Percentiles rank a stretch among this genome's conserved stretches.
phyloP scores from a whole-genome alignment of 2,797 vertebrate species.

The Lophura swinhoii region DNA sequence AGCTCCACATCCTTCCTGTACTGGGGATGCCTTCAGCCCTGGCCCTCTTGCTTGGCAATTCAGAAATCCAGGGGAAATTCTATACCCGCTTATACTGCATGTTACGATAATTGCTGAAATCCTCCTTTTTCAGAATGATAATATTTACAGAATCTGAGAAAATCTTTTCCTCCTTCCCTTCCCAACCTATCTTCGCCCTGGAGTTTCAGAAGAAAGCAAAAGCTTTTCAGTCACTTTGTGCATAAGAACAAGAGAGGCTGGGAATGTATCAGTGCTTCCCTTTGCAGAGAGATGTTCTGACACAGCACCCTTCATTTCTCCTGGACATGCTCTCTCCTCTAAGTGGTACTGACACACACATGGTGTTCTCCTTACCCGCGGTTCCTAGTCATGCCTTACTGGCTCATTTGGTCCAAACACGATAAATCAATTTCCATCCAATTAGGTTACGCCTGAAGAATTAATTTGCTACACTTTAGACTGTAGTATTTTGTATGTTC shows the following conservation, averaged over 20 bases:
- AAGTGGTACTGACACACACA: neutral
- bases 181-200: neutral
- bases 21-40: neutral
- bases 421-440: conserved; percentile 76
- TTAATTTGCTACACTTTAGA: conserved; percentile 70
- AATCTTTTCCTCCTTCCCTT: neutral
- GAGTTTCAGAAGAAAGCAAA: conserved; percentile 12
- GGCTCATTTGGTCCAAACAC: conserved; percentile 71
- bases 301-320: conserved; percentile 1
- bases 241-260: neutral
- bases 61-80: neutral
- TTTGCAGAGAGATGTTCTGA: conserved; percentile 8
- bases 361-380: conserved; percentile 15
- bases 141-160: conserved; percentile 43
- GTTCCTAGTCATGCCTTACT: conserved; percentile 50
- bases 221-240: conserved; percentile 17
- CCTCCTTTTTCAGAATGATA: conserved; percentile 16
- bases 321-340: neutral
- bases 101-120: neutral
- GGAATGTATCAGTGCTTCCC: neutral
- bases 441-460: conserved; percentile 69
- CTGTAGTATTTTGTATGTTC: conserved; percentile 63
- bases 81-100: neutral
- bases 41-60: neutral
- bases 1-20: too few relatives aligned